Evolutionary conservation across 1,140 invertebrate species (phyloP), one percentile per base, ranked within the genome.

Genomic region (Asbolus verrucosus): DNA sequence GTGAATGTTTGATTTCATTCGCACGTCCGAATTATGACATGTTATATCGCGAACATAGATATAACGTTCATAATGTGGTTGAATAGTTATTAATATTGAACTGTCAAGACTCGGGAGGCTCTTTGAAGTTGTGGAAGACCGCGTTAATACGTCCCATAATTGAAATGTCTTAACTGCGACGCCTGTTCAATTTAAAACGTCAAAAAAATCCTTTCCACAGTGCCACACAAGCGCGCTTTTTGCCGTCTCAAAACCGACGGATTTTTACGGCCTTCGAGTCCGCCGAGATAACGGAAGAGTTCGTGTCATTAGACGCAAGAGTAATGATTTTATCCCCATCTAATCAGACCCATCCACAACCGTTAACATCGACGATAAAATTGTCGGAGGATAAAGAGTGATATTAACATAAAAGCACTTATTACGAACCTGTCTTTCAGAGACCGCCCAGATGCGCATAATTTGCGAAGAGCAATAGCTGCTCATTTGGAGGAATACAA

Each of bases 351-450:
- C 33, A 36, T 36, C 33, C n/a, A 11, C 11, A n/a, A 36, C 33
- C 33, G 33, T 21, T 13, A 54, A 24, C 46, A 27, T 54, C 46
- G 27, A 54, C 27, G 21, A 54, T 54, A 54, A 54, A 54, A 54
- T 27, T 54, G 46, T 27, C 11, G 19, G 19, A 27, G 46, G 9
- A 54, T 54, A 54, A 54, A 54, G 46, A 54, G 19, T 24, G 14
- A 54, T 27, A 54, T 54, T 54, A 54, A 54, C 46, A 54, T 54
- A 27, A 54, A 54, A 21, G 21, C 18, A 24, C 11, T 54, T 54
- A 54, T 54, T 54, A 54, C 21, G 46, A 54, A 54, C 46, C 46
- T 54, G 46, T 54, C 46, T 24, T 46, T 54, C 46, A 27, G 19
- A 14, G 46, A 54, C 46, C 46, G 46, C 46, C 46, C 46, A 24